phyloP scores from a whole-genome alignment of 2,797 vertebrate species.

The Scleropages formosus region DNA sequence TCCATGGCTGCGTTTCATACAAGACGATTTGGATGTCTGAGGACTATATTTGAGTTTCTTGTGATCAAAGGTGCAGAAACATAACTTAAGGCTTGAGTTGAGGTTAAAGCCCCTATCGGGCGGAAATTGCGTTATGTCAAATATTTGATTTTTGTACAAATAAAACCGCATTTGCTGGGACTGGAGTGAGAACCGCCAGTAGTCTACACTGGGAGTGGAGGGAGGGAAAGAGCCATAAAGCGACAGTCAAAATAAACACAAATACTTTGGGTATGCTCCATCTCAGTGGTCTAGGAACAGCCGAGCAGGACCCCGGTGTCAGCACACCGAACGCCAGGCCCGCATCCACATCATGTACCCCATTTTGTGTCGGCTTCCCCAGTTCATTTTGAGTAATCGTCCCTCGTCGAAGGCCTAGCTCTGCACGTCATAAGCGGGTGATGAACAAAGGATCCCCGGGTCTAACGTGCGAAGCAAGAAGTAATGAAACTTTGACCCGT shows the following conservation, averaged over 20 bases:
- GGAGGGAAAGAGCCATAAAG: not conserved
- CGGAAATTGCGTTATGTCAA: conserved; percentile 8
- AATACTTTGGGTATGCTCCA: conserved; percentile 38
- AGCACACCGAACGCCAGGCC: not conserved
- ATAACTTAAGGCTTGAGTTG: not conserved
- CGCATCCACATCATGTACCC: too few relatives aligned
- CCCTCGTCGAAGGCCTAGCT: conserved; percentile 21
- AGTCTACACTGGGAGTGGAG: conserved; percentile 22
- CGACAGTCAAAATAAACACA: conserved; percentile 41
- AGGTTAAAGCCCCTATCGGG: not conserved
- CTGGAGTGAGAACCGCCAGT: not conserved
- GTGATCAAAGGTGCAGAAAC: not conserved
- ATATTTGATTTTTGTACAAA: conserved; percentile 9
- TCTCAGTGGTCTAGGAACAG: conserved; percentile 40
- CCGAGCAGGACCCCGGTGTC: conserved; percentile 31
- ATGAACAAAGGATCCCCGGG: conserved; percentile 20
- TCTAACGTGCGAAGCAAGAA: conserved; percentile 45
- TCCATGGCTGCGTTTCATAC: not conserved
- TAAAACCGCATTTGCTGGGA: conserved; percentile 10
- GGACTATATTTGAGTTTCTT: conserved; percentile 13
- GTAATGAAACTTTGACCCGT: not conserved
- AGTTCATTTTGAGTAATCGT: not conserved
- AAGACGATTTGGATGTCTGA: not conserved
- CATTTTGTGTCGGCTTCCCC: not conserved
- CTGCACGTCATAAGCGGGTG: conserved; percentile 18